A percentile compares a stretch with the other conserved stretches of the same genome.
Conservation (phyloP, 2,888 invertebrate species). For the Operophtera brumata region DNA sequence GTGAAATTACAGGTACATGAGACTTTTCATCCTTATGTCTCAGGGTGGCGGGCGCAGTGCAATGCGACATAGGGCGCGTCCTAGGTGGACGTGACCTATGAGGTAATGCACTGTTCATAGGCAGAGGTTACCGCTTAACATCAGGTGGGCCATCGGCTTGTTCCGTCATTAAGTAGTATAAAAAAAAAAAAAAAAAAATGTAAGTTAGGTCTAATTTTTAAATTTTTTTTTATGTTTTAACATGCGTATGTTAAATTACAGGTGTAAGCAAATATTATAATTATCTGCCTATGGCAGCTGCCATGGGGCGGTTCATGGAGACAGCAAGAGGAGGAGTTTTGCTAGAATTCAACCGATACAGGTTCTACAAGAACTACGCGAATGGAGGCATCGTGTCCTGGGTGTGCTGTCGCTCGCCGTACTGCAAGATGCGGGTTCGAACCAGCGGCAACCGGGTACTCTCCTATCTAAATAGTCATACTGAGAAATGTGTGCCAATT, state of each 20-base stretch:
- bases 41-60: too few species aligned
- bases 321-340: constrained; percentile 35
- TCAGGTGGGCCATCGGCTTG: too few species aligned
- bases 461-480: constrained; percentile 12
- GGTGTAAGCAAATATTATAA: not conserved
- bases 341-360: constrained; percentile 31
- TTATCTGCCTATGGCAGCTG: constrained; percentile 8
- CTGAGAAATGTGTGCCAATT: constrained; percentile 11
- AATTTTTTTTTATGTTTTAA: too few species aligned
- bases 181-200: too few species aligned
- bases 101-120: too few species aligned
- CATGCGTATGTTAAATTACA: constrained; percentile 13
- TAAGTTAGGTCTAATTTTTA: too few species aligned
- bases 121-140: too few species aligned
- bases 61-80: too few species aligned
- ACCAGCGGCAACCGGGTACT: constrained; percentile 31
- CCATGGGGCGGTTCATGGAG: constrained; percentile 27
- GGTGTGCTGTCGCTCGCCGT: constrained; percentile 20
- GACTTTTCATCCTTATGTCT: too few species aligned
- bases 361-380: constrained; percentile 41
- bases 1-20: too few species aligned
- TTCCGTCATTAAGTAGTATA: too few species aligned
- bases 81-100: too few species aligned
- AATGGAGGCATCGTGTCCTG: constrained; percentile 16
- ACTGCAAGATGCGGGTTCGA: constrained; percentile 34